These are phyloP conservation scores for Cepaea nemoralis DNA, from an alignment of 1,140 invertebrate species.

Conservation along the genomic window DNA sequence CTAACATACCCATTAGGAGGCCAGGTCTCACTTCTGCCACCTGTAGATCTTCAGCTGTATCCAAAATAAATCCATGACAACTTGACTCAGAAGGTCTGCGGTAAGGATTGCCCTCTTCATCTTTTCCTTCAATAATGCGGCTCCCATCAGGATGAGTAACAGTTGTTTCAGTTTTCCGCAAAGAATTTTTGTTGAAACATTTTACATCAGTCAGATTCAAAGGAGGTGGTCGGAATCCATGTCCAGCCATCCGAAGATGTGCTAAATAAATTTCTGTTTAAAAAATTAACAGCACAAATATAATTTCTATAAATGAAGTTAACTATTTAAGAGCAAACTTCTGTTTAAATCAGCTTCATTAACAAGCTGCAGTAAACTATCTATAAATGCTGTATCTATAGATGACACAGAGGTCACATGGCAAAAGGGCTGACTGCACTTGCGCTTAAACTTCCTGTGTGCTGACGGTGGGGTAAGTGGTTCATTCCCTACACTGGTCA, in stretches of 20 bases:
- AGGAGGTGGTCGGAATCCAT: slow-evolving; percentile 36
- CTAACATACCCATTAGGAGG: slow-evolving; percentile 59
- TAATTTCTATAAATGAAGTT: neutral
- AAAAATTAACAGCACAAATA: neutral
- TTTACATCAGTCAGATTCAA: slow-evolving; percentile 31
- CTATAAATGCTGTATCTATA: too few species aligned
- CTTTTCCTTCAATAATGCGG: slow-evolving; percentile 52
- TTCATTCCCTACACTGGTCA: too few species aligned
- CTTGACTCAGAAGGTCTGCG: slow-evolving; percentile 32
- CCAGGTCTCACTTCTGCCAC: slow-evolving; percentile 60
- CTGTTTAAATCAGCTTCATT: too few species aligned
- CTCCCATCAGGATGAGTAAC: slow-evolving; percentile 49
- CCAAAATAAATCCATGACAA: slow-evolving; percentile 54
- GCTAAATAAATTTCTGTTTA: neutral
- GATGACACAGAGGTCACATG: too few species aligned
- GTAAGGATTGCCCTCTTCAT: slow-evolving; percentile 45
- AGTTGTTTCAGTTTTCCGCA: slow-evolving; percentile 55
- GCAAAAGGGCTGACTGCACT: too few species aligned
- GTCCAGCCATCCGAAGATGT: slow-evolving; percentile 16
- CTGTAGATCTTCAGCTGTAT: slow-evolving; percentile 56
- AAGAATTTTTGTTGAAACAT: slow-evolving; percentile 45
- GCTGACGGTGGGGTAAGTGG: too few species aligned
- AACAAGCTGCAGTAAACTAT: too few species aligned
- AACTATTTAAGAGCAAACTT: neutral
- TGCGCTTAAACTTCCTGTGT: too few species aligned